These are phyloP conservation scores for Corapipo altera DNA, from an alignment of 2,113 vertebrate species.

Conservation along the genomic window DNA sequence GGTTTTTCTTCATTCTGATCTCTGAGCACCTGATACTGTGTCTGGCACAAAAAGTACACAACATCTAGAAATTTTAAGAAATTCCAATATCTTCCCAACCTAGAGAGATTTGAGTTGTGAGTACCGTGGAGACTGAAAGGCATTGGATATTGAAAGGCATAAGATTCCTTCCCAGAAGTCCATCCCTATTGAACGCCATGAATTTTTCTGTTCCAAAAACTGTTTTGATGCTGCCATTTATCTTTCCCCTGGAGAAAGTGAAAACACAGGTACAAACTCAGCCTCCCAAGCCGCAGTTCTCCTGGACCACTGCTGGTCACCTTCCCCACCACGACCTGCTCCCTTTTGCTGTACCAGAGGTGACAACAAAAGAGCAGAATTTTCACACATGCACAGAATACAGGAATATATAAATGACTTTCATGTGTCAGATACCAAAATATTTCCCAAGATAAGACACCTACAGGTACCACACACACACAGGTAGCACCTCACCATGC, in stretches of 20 bases:
- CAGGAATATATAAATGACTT: background rate
- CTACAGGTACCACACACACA: background rate
- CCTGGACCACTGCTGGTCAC: background rate
- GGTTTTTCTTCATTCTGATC: background rate
- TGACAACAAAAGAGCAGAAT: fast-evolving
- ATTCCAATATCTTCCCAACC: background rate
- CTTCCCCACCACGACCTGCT: background rate
- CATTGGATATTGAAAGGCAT: fast-evolving
- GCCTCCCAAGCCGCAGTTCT: background rate
- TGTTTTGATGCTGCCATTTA: background rate
- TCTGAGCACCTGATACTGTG: background rate
- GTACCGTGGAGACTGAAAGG: background rate
- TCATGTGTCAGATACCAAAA: background rate
- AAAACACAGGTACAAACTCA: background rate
- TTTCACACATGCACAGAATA: fast-evolving
- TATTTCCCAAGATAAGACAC: background rate
- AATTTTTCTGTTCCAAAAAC: background rate
- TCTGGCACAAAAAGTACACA: background rate
- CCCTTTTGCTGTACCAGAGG: background rate
- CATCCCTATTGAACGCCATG: fast-evolving
- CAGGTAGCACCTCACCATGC: fast-evolving
- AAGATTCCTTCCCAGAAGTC: background rate
- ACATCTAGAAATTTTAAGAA: background rate
- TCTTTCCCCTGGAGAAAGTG: background rate
- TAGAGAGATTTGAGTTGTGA: background rate